These are phyloP conservation scores for Campylomormyrus numenius DNA, from an alignment of 2,113 vertebrate genomes.

Conservation along the genomic window DNA sequence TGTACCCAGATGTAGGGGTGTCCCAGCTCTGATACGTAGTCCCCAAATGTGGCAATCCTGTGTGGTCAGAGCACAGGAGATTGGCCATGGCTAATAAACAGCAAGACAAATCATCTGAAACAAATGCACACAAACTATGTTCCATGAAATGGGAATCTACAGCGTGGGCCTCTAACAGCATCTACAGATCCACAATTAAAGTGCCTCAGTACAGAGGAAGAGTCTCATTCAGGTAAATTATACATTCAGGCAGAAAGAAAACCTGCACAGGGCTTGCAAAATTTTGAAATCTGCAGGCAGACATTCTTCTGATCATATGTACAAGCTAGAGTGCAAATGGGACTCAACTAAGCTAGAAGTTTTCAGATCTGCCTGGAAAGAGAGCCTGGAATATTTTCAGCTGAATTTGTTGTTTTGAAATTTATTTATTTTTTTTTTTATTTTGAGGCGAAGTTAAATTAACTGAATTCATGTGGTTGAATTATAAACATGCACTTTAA, in stretches of 20 bases:
- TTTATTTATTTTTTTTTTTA: no score
- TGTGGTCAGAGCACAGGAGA: background rate
- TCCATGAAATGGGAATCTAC: background rate
- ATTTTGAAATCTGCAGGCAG: background rate
- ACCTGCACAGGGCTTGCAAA: background rate
- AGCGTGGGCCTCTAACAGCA: background rate
- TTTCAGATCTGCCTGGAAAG: no score
- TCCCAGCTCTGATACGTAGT: slow-evolving; percentile 84
- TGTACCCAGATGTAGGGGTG: slow-evolving; percentile 96
- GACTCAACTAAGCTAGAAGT: no score
- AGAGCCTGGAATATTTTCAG: no score
- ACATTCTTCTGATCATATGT: background rate
- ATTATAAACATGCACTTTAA: no score
- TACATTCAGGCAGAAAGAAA: background rate
- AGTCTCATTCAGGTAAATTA: background rate
- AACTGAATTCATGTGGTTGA: no score
- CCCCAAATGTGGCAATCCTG: slow-evolving; percentile 78
- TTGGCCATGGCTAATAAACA: background rate
- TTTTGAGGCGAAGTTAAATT: no score
- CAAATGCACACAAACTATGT: background rate
- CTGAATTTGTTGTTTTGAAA: no score
- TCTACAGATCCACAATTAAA: background rate
- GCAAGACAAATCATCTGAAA: background rate
- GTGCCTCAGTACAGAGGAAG: background rate
- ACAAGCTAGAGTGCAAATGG: no score